Evolutionary conservation across 2,797 vertebrate genomes (phyloP), one percentile per base, ranked within the genome.

Genomic region (Notolabrus celidotus): DNA sequence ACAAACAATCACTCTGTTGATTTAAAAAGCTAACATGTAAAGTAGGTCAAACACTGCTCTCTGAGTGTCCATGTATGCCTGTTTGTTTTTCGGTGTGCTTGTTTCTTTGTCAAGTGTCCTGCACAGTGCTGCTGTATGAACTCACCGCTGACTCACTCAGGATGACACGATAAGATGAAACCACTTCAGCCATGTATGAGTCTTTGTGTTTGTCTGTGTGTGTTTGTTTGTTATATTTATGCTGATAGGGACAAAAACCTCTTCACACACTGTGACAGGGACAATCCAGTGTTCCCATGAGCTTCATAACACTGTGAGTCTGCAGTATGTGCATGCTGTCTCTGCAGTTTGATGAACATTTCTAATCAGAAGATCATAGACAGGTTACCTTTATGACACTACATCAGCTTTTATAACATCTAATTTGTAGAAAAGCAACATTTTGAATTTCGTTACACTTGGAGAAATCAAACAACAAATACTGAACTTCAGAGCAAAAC

Each of bases 61-160:
- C 19, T 20, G 10, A 20, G 12, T 52, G 50, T 20, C 11, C 10
- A 34, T 52, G 3, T 6, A n/a, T n/a, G n/a, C n/a, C n/a, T n/a
- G n/a, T n/a, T n/a, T n/a, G n/a, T n/a, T n/a, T 12, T 4, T 27
- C 1, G 15, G 4, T 50, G 27, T 34, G 23, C 5, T 8, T 36
- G 16, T 29, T 16, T 15, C 8, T 56, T 10, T 27, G 16, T n/a
- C 27, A 8, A 31, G 49, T 20, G 5, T 31, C 17, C 10, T n/a
- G 9, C 10, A 10, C 36, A 27, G 2, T 19, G 36, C 8, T 2
- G 10, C 20, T 46, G 19, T 22, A 43, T 23, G 10, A 45, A 19
- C 50, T 54, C 38, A 42, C 3, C 49, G 43, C 61, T 23, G 38
- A 43, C 15, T 63, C 51, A 53, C 49, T 43, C 17, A 33, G 31